Evolutionary conservation across 1,140 invertebrate species (phyloP).

Genomic region (Epicauta chinensis): DNA sequence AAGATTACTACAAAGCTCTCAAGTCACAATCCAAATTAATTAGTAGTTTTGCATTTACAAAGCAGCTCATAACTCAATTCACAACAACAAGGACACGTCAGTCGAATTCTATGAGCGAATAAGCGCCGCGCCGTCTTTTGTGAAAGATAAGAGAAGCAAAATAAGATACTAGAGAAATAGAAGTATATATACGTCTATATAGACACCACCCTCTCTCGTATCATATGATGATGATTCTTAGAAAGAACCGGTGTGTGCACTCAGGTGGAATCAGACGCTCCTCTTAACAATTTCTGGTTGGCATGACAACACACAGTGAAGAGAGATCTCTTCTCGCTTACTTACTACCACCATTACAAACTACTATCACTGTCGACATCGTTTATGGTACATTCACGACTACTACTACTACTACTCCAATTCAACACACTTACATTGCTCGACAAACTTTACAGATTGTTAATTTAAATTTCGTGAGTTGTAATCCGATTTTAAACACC

Average conservation of each 20-base stretch:
- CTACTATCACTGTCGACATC: not conserved
- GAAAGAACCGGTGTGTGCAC: slow-evolving; percentile 19
- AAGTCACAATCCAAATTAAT: slow-evolving; percentile 25
- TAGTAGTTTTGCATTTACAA: slow-evolving; percentile 22
- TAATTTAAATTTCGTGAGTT: too few relatives aligned
- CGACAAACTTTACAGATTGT: too few relatives aligned
- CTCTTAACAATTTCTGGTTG: slow-evolving; percentile 24
- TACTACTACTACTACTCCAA: too few relatives aligned
- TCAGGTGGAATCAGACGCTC: slow-evolving; percentile 23
- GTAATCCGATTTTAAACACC: too few relatives aligned
- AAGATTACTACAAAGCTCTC: slow-evolving; percentile 20
- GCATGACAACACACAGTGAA: slow-evolving; percentile 26
- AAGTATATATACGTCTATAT: too few relatives aligned
- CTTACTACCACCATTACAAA: slow-evolving; percentile 15
- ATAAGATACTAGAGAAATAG: too few relatives aligned
- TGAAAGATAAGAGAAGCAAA: slow-evolving; percentile 22
- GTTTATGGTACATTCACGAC: too few relatives aligned
- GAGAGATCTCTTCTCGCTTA: slow-evolving; percentile 20
- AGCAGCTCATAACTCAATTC: slow-evolving; percentile 24
- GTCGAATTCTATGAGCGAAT: slow-evolving; percentile 17
- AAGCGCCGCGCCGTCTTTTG: slow-evolving; percentile 10
- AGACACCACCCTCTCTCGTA: slow-evolving; percentile 25
- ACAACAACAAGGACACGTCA: not conserved
- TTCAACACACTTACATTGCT: too few relatives aligned
- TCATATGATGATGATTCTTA: slow-evolving; percentile 31